phyloP scores from a whole-genome alignment of 2,797 vertebrate species.

The Fistularia commersonii region DNA sequence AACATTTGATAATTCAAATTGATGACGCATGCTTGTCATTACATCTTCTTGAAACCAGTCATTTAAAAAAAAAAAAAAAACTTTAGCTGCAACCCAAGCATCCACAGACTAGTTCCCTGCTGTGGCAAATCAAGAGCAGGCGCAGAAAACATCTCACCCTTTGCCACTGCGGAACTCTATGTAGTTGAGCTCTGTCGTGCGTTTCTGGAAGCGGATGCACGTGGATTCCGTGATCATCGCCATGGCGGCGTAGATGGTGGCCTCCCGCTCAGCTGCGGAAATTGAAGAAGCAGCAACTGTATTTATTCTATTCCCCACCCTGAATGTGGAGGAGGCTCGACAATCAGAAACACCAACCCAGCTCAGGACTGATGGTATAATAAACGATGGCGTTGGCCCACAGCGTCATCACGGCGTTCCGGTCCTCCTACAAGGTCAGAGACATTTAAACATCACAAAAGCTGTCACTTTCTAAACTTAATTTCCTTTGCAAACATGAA shows the following conservation, averaged over 20 bases:
- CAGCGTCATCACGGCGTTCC: slow-evolving; percentile 28
- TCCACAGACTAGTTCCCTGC: too few relatives aligned
- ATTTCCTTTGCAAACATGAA: too few relatives aligned
- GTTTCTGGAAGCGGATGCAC: slow-evolving; percentile 37
- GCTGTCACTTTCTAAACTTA: too few relatives aligned
- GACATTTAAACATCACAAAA: not conserved
- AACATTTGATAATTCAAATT: not conserved
- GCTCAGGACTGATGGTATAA: slow-evolving; percentile 1
- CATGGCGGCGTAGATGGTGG: slow-evolving; percentile 25
- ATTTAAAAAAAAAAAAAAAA: too few relatives aligned
- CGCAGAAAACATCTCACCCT: slow-evolving; percentile 30
- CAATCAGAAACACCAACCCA: slow-evolving; percentile 17
- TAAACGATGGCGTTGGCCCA: slow-evolving; percentile 3
- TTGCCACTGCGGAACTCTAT: slow-evolving; percentile 4
- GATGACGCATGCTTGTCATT: not conserved
- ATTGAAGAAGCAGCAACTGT: rapidly evolving
- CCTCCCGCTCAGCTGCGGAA: slow-evolving; percentile 1
- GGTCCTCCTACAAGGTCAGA: slow-evolving; percentile 20
- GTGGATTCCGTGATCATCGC: slow-evolving; percentile 35
- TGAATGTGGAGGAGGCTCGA: too few relatives aligned
- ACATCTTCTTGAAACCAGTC: not conserved
- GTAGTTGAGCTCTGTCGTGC: slow-evolving; percentile 21
- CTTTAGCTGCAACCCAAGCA: too few relatives aligned
- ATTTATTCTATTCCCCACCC: not conserved
- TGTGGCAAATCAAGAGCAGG: too few relatives aligned